Conservation (phyloP, 2,888 invertebrate genomes). For the Oscheius onirici region DNA sequence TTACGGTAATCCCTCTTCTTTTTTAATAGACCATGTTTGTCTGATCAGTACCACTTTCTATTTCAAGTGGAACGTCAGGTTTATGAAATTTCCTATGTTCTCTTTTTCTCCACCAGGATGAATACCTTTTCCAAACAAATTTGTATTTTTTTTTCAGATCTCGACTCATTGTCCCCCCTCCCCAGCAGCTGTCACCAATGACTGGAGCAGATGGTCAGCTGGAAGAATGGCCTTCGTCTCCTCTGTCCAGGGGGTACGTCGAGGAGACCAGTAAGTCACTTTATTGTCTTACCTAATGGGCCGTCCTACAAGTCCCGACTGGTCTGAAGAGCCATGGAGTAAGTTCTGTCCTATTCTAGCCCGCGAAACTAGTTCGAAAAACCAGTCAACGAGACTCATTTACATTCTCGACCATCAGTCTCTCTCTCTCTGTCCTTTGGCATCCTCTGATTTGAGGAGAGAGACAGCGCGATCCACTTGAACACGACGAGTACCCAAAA, state of each 20-base stretch:
- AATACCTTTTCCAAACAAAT: too few relatives aligned
- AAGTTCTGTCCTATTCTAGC: not conserved
- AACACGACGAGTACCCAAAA: conserved; percentile 20
- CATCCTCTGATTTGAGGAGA: conserved; percentile 1
- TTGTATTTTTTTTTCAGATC: too few relatives aligned
- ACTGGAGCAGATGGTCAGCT: conserved; percentile 14
- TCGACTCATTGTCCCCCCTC: too few relatives aligned
- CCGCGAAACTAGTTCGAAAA: too few relatives aligned
- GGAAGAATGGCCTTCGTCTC: conserved; percentile 26
- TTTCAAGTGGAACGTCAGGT: too few relatives aligned
- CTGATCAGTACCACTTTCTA: too few relatives aligned
- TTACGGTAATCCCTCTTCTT: too few relatives aligned
- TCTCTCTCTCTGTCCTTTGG: conserved; percentile 24
- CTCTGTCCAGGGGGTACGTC: conserved; percentile 27
- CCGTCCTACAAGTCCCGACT: conserved; percentile 2
- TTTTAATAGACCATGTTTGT: too few relatives aligned
- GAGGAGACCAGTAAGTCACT: conserved; percentile 27
- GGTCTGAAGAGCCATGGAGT: conserved; percentile 24
- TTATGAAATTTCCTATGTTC: too few relatives aligned
- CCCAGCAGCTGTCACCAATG: not conserved
- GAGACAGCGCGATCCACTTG: conserved; percentile 12
- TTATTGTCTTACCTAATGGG: conserved; percentile 1
- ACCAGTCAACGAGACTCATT: not conserved
- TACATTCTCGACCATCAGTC: conserved; percentile 4
- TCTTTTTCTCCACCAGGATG: too few relatives aligned